Percentiles rank a stretch among this genome's conserved stretches.
Conservation (phyloP, 2,888 invertebrate species). For the Drosophila trichaetosa region DNA sequence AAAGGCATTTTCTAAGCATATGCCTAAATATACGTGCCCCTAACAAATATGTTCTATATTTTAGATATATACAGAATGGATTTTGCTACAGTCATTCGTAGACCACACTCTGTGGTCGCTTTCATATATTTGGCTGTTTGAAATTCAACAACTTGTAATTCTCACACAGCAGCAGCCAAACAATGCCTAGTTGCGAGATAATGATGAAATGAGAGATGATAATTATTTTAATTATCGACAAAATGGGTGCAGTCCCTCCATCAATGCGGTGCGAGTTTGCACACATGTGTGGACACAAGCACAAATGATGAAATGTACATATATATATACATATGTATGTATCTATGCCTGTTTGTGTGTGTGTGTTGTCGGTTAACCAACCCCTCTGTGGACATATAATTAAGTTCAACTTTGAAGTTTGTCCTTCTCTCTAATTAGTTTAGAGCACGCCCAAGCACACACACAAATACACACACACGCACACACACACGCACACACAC, state of each 20-base stretch:
- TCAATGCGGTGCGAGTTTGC: neutral
- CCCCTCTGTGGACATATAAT: conserved; percentile 25
- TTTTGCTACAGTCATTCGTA: neutral
- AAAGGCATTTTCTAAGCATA: neutral
- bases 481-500: conserved; percentile 6
- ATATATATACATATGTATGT: neutral
- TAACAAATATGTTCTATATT: neutral
- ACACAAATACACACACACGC: neutral
- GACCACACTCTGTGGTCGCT: neutral
- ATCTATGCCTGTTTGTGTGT: neutral
- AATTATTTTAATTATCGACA: conserved; percentile 2
- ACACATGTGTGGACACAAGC: neutral
- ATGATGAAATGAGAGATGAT: conserved; percentile 6
- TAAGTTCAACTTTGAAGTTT: conserved; percentile 50
- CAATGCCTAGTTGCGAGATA: neutral
- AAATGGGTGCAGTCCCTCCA: neutral
- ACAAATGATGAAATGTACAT: neutral
- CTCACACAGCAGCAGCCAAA: neutral
- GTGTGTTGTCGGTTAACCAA: neutral
- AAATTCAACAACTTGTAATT: neutral
- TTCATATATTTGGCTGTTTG: neutral
- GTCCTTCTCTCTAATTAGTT: conserved; percentile 39
- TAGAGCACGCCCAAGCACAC: conserved; percentile 23
- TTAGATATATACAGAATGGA: neutral
- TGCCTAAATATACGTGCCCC: neutral